A percentile compares a stretch with the other conserved stretches of the same genome.
These are phyloP conservation scores for Eumeta japonica DNA, from an alignment of 1,140 invertebrate species.

Conservation along the genomic window DNA sequence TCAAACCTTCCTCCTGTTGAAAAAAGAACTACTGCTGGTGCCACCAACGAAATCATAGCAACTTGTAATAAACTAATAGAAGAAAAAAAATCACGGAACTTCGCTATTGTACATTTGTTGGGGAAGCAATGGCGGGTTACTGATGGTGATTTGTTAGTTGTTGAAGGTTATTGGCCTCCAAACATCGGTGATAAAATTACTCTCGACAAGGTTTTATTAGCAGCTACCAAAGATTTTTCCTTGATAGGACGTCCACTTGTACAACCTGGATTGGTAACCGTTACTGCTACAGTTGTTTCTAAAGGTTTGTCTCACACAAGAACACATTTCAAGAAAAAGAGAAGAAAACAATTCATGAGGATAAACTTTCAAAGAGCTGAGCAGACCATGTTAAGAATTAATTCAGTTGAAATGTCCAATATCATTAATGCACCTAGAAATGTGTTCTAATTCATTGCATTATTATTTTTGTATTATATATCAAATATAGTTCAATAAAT, in stretches of 20 bases:
- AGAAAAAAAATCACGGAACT: slow-evolving; percentile 69
- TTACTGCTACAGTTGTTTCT: slow-evolving; percentile 86
- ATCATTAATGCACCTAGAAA: slow-evolving; percentile 40
- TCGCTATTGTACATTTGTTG: slow-evolving; percentile 80
- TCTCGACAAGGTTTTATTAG: slow-evolving; percentile 84
- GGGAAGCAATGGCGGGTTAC: slow-evolving; percentile 89
- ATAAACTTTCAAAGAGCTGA: slow-evolving; percentile 72
- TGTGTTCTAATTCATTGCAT: slow-evolving; percentile 22
- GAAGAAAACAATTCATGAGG: slow-evolving; percentile 74
- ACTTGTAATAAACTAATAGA: slow-evolving; percentile 46
- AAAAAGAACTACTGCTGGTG: slow-evolving; percentile 12
- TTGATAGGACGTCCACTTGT: slow-evolving; percentile 81
- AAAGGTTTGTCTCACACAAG: slow-evolving; percentile 85
- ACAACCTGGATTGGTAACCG: slow-evolving; percentile 69
- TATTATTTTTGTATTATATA: slow-evolving; percentile 10
- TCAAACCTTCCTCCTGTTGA: slow-evolving; percentile 23
- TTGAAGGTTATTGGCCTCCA: slow-evolving; percentile 83
- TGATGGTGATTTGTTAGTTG: slow-evolving; percentile 78
- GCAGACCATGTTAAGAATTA: slow-evolving; percentile 74
- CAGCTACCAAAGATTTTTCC: slow-evolving; percentile 83
- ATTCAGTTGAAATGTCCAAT: slow-evolving; percentile 59
- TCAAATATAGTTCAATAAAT: too few species aligned
- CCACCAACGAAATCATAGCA: slow-evolving; percentile 36
- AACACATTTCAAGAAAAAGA: slow-evolving; percentile 71
- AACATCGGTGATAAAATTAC: slow-evolving; percentile 78